A percentile compares a stretch with the other conserved stretches of the same genome.
phyloP scores from a whole-genome alignment of 2,888 invertebrate species.

The Lasioglossum calceatum region DNA sequence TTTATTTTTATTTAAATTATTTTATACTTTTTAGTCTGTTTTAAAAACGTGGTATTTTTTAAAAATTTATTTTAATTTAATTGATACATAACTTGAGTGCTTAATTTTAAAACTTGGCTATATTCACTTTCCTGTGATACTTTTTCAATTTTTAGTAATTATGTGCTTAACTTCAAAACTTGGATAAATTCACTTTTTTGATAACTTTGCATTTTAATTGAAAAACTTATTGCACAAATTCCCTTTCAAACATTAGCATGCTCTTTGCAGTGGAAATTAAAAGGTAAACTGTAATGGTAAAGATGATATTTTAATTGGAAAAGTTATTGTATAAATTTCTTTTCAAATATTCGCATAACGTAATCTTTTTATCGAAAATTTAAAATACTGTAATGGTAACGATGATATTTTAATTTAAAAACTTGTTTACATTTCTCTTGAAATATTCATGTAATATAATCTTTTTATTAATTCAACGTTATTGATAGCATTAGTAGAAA shows the following conservation, averaged over 20 bases:
- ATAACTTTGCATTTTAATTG: not conserved
- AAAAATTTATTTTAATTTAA: too few species aligned
- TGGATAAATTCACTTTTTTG: not conserved
- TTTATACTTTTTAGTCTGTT: too few species aligned
- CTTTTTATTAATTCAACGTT: too few species aligned
- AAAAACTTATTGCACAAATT: not conserved
- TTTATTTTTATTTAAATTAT: too few species aligned
- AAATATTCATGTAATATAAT: not conserved
- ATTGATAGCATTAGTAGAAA: too few species aligned
- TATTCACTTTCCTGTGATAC: not conserved
- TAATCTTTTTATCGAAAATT: not conserved
- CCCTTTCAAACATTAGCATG: not conserved
- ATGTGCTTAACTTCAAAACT: not conserved
- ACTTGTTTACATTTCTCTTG: not conserved
- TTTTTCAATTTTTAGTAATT: not conserved
- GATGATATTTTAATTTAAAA: not conserved
- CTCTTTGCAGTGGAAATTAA: not conserved
- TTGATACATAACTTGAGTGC: not conserved
- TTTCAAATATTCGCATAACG: not conserved
- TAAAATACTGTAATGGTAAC: not conserved
- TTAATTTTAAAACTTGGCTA: not conserved
- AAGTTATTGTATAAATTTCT: not conserved
- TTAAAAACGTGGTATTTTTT: too few species aligned
- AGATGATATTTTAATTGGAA: not conserved
- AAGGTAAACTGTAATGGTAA: not conserved